These are phyloP conservation scores for Prochilodus magdalenae DNA, from an alignment of 2,113 vertebrate genomes.

Conservation along the genomic window DNA sequence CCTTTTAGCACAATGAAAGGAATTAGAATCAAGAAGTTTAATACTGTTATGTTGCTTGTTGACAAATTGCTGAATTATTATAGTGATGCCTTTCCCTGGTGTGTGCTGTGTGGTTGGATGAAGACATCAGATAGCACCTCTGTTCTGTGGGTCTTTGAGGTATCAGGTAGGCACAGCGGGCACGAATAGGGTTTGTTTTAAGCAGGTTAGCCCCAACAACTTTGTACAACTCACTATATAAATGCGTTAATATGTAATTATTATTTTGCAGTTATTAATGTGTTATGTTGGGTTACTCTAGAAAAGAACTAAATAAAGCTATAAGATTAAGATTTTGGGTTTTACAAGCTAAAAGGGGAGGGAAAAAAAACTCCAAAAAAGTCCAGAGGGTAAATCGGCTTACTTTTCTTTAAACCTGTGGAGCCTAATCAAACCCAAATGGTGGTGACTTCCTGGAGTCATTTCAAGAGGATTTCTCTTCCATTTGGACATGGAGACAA, in stretches of 20 bases:
- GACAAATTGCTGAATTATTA: neutral
- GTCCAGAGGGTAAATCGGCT: slow-evolving; percentile 72
- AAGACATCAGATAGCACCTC: slow-evolving; percentile 54
- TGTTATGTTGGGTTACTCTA: slow-evolving; percentile 44
- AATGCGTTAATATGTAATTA: neutral
- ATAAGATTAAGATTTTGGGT: slow-evolving; percentile 64
- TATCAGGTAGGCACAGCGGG: slow-evolving; percentile 35
- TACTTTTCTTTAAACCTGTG: slow-evolving; percentile 69
- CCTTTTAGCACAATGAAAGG: slow-evolving; percentile 78
- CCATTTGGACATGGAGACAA: slow-evolving; percentile 71
- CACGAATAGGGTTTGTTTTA: slow-evolving; percentile 37
- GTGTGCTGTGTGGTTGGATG: neutral
- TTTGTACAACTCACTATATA: neutral
- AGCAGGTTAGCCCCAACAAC: neutral
- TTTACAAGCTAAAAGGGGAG: slow-evolving; percentile 62
- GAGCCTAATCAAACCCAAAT: slow-evolving; percentile 75
- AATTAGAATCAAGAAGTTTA: slow-evolving; percentile 74
- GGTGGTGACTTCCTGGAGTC: slow-evolving; percentile 64
- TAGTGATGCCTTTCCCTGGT: neutral
- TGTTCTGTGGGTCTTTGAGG: slow-evolving; percentile 51
- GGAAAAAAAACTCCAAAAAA: slow-evolving; percentile 52
- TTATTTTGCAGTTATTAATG: neutral
- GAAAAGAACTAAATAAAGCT: slow-evolving; percentile 55
- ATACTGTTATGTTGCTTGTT: neutral
- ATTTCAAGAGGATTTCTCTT: slow-evolving; percentile 69